Conservation (phyloP, 1,140 invertebrate species). For the Scaptomyza hsui region DNA sequence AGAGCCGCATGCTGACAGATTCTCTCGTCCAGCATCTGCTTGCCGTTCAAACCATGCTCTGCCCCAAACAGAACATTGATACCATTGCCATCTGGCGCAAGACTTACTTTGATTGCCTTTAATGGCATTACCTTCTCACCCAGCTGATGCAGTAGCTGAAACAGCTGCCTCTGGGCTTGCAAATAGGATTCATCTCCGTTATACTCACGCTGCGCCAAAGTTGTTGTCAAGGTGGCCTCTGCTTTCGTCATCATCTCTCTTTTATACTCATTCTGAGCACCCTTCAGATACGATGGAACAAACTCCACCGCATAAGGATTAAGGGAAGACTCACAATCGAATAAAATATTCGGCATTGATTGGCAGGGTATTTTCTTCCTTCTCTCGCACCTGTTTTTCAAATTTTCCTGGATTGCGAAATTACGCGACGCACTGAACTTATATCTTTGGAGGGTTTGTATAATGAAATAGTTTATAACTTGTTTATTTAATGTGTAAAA, state of each 20-base stretch:
- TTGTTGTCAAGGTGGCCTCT: slow-evolving; percentile 26
- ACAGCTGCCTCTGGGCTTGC: slow-evolving; percentile 30
- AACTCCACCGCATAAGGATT: slow-evolving; percentile 42
- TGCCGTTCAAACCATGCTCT: neutral
- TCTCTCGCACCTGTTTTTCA: slow-evolving; percentile 4
- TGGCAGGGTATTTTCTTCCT: slow-evolving; percentile 9
- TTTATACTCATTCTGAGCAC: neutral
- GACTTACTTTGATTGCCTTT: slow-evolving; percentile 25
- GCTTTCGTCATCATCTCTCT: slow-evolving; percentile 14
- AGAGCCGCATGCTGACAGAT: slow-evolving; percentile 21
- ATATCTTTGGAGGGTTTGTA: neutral
- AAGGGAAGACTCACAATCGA: slow-evolving; percentile 8
- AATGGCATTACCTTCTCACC: slow-evolving; percentile 33
- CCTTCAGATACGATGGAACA: slow-evolving; percentile 19
- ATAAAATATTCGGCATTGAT: slow-evolving; percentile 12
- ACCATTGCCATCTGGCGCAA: slow-evolving; percentile 28
- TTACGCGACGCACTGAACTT: neutral
- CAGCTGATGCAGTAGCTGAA: slow-evolving; percentile 34
- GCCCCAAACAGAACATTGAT: slow-evolving; percentile 40
- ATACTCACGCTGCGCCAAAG: slow-evolving; percentile 1
- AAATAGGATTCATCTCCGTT: slow-evolving; percentile 21
- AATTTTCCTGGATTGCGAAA: slow-evolving; percentile 6
- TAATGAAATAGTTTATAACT: neutral
- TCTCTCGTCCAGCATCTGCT: slow-evolving; percentile 20
- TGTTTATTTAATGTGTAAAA: neutral